These are phyloP conservation scores for Manis crassicaudata DNA, from an alignment of 2,797 vertebrate genomes.

Conservation along the genomic window DNA sequence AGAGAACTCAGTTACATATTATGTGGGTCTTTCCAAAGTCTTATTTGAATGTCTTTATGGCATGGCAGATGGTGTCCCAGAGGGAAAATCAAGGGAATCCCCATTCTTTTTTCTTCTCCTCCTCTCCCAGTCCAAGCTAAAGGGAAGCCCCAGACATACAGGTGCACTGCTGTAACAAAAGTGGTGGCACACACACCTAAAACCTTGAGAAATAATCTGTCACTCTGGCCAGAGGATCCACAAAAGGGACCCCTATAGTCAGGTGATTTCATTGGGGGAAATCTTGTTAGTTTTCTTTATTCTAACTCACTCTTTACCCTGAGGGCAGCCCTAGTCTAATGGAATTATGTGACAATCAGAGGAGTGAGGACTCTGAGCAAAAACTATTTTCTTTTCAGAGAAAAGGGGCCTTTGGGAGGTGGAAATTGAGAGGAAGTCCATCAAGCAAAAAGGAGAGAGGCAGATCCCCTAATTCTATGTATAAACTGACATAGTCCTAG, in stretches of 20 bases:
- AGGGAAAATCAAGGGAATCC: background rate
- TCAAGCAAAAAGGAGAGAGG: background rate
- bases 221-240: background rate
- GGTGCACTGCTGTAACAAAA: too few species aligned
- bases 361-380: background rate
- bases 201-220: background rate
- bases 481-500: background rate
- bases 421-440: background rate
- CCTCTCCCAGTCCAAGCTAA: background rate
- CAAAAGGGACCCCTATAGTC: background rate
- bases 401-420: background rate
- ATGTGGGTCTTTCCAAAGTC: background rate
- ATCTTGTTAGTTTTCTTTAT: background rate
- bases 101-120: background rate
- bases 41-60: background rate
- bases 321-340: background rate
- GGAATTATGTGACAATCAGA: background rate
- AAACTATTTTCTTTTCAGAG: background rate
- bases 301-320: background rate
- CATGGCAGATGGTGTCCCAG: background rate
- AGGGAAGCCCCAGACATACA: background rate
- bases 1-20: background rate
- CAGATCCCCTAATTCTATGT: background rate
- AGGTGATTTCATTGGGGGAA: background rate
- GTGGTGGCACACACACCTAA: background rate